Evolutionary conservation across 2,888 invertebrate species (phyloP).

Genomic region (Folsomia candida): DNA sequence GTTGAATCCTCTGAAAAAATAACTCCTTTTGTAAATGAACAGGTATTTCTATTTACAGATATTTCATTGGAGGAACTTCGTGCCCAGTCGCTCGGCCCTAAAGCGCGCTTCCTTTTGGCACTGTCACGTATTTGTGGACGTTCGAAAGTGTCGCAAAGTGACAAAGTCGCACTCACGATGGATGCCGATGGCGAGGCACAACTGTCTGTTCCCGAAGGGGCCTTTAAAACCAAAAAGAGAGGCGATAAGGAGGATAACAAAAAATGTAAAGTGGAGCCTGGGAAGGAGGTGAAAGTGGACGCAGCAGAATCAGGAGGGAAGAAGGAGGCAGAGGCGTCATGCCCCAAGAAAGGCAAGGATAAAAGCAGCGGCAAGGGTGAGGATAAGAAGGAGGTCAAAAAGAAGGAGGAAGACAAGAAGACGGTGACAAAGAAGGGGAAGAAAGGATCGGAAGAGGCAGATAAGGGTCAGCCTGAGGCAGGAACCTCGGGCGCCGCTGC

Average conservation of each 20-base stretch:
- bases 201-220: constrained; percentile 2
- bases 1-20: too few species aligned
- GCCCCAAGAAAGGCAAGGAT: constrained; percentile 3
- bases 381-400: constrained; percentile 12
- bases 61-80: constrained; percentile 49
- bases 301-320: neutral
- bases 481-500: constrained; percentile 9
- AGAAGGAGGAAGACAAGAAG: neutral
- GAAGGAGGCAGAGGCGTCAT: neutral
- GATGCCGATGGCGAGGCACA: neutral
- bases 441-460: constrained; percentile 2
- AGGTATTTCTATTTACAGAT: too few species aligned
- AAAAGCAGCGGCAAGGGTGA: constrained; percentile 7
- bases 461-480: neutral
- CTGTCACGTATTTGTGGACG: constrained; percentile 41
- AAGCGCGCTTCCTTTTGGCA: constrained; percentile 40
- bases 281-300: neutral
- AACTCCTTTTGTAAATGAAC: too few species aligned
- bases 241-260: neutral
- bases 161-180: constrained; percentile 17
- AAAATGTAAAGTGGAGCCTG: neutral
- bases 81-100: constrained; percentile 43
- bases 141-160: constrained; percentile 26
- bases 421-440: neutral
- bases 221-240: constrained; percentile 2